phyloP scores from a whole-genome alignment of 1,140 invertebrate species.

The Scylla paramamosain region DNA sequence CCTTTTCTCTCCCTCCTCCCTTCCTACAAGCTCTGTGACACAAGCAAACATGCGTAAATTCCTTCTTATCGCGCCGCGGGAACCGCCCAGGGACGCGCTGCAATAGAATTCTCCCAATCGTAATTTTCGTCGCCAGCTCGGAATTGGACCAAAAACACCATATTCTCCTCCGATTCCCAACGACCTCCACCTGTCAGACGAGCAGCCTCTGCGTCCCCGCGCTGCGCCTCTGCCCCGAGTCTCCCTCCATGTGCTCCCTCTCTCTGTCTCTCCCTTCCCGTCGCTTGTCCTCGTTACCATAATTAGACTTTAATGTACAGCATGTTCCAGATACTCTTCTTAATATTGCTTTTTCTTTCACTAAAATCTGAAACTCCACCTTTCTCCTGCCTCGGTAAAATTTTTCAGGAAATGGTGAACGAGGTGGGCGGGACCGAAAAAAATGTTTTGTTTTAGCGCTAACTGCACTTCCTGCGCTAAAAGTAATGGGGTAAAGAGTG shows the following conservation, averaged over 20 bases:
- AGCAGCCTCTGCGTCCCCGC: not conserved
- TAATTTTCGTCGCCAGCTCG: not conserved
- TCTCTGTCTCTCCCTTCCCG: not conserved
- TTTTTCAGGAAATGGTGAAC: not conserved
- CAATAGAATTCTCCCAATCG: slow-evolving; percentile 3
- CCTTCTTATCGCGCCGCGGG: not conserved
- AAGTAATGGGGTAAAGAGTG: slow-evolving; percentile 22
- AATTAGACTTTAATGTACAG: not conserved
- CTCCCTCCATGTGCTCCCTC: not conserved
- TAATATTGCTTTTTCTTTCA: not conserved
- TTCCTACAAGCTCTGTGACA: not conserved
- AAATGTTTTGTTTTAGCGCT: slow-evolving; percentile 14
- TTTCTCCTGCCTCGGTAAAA: not conserved
- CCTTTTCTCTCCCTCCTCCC: not conserved
- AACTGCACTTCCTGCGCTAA: slow-evolving; percentile 2
- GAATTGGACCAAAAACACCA: not conserved
- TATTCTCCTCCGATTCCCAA: not conserved
- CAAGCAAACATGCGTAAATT: slow-evolving; percentile 14
- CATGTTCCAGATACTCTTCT: not conserved
- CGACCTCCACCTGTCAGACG: not conserved
- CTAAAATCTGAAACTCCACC: not conserved
- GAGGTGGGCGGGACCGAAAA: not conserved
- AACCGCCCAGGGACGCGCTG: not conserved
- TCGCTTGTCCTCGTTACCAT: slow-evolving; percentile 1
- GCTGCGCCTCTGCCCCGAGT: not conserved